Base-by-base conservation (phyloP, 1,140 invertebrate genomes). In the Sitophilus oryzae region DNA sequence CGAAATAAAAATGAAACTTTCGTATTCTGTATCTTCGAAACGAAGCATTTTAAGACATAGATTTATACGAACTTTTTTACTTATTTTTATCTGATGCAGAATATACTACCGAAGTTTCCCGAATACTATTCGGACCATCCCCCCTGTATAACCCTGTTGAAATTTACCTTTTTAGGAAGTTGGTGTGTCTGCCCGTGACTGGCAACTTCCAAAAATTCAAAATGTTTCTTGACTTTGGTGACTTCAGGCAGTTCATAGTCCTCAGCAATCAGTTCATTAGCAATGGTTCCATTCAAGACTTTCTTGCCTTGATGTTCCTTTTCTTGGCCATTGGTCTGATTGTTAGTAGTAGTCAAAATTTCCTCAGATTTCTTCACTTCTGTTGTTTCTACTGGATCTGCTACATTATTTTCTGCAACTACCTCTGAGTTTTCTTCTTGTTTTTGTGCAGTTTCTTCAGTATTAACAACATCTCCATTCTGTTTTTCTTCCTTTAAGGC, bases 241-340 rank as follows among this genome's bases (percentile, higher is more conserved):
- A 56, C 45, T 9, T 56, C 53, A n/a, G 53, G 53, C 14, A 56
- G 34, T 21, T 48, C 43, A 21, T 56, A 56, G 21, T 56, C 53
- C 25, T 56, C 53, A 44, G 16, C 20, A 1, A 34, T 34, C 5
- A 56, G 19, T 34, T 56, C 53, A 41, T 21, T 49, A n/a, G 53
- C 53, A 22, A 56, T 49, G 6, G 37, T 56, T 14, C 45, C 45
- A 30, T 41, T 49, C 19, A 42, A 42, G 10, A 42, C 16, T 42
- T 42, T 42, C 37, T 38, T 14, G 37, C 4, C 37, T 4, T 42
- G 38, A 22, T 11, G 8, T 10, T 30, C 19, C 10, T 51, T 25
- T 14, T 41, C 21, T 16, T 16, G 23, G n/a, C 18, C 44, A 21
- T 16, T 42, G 5, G 25, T 6, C 11, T 6, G 5, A 11, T 5